Percentiles rank a stretch among this genome's conserved stretches.
phyloP scores from a whole-genome alignment of 2,113 vertebrate genomes.

The Mandrillus leucophaeus region DNA sequence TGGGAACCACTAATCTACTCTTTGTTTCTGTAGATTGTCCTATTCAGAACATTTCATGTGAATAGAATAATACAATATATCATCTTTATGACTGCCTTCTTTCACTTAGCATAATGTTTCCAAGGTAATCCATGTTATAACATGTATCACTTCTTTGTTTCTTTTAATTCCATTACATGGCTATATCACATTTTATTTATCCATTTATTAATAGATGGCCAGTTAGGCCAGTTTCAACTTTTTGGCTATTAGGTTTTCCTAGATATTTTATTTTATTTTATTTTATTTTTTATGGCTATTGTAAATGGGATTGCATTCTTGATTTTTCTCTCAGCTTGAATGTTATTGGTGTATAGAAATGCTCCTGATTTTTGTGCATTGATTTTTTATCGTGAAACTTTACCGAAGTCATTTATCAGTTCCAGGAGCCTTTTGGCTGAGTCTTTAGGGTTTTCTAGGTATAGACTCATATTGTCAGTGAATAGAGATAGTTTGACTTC shows the following conservation, averaged over 20 bases:
- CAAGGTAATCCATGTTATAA: not conserved
- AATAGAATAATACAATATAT: not conserved
- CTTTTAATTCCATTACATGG: not conserved
- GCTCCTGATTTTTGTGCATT: too few species aligned
- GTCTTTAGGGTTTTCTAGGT: too few species aligned
- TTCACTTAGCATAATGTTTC: not conserved
- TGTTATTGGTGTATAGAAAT: too few species aligned
- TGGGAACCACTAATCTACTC: not conserved
- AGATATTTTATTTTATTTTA: too few species aligned
- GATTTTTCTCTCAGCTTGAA: too few species aligned
- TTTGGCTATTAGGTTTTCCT: not conserved
- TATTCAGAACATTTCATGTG: not conserved
- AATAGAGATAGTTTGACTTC: too few species aligned
- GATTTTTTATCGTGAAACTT: too few species aligned
- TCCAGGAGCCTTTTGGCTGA: too few species aligned
- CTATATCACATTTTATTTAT: not conserved
- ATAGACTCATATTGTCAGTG: too few species aligned
- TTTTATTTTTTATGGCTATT: too few species aligned
- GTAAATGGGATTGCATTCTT: too few species aligned
- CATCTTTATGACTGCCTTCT: not conserved
- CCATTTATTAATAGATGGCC: not conserved
- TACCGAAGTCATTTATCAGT: too few species aligned
- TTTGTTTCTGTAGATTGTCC: not conserved
- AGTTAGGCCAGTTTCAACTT: not conserved
- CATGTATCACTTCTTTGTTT: not conserved